Percentiles rank a stretch among this genome's conserved stretches.
Conservation (phyloP, 2,888 invertebrate genomes). For the Mesoligia furuncula region DNA sequence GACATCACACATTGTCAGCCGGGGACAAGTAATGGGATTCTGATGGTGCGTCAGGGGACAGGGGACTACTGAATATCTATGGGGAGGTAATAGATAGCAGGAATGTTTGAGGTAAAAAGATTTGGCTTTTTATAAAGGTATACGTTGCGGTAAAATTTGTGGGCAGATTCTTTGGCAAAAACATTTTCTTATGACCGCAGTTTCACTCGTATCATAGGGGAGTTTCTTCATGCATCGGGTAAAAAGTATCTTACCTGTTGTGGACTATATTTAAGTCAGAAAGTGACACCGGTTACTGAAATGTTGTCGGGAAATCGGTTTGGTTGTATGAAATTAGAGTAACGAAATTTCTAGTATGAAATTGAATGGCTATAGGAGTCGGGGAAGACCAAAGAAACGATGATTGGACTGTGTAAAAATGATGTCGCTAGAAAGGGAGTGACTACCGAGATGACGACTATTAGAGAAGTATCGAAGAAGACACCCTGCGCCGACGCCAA, state of each 20-base stretch:
- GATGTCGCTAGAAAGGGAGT: too few relatives aligned
- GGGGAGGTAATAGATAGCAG: conserved; percentile 37
- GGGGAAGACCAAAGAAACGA: too few relatives aligned
- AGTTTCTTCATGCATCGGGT: neutral
- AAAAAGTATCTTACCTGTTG: neutral
- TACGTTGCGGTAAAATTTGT: neutral
- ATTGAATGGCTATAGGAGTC: too few relatives aligned
- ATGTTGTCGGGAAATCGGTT: too few relatives aligned
- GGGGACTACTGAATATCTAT: conserved; percentile 45
- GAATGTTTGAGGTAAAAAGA: conserved; percentile 12
- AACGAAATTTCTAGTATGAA: too few relatives aligned
- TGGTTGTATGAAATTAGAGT: too few relatives aligned
- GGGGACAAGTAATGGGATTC: conserved; percentile 33
- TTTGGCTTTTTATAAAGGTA: conserved; percentile 21
- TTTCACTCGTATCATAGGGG: neutral
- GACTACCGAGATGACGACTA: too few relatives aligned
- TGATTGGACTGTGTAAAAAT: too few relatives aligned
- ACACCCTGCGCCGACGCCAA: too few relatives aligned
- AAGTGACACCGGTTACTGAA: too few relatives aligned
- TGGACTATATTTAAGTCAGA: neutral
- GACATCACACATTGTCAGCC: conserved; percentile 31
- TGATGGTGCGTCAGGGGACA: conserved; percentile 48
- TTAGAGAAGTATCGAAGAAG: too few relatives aligned
- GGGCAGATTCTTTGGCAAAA: neutral
- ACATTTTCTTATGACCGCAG: neutral